Evolutionary conservation across 2,888 invertebrate genomes (phyloP), one percentile per base, ranked within the genome.

Genomic region (Hofmannophila pseudospretella): DNA sequence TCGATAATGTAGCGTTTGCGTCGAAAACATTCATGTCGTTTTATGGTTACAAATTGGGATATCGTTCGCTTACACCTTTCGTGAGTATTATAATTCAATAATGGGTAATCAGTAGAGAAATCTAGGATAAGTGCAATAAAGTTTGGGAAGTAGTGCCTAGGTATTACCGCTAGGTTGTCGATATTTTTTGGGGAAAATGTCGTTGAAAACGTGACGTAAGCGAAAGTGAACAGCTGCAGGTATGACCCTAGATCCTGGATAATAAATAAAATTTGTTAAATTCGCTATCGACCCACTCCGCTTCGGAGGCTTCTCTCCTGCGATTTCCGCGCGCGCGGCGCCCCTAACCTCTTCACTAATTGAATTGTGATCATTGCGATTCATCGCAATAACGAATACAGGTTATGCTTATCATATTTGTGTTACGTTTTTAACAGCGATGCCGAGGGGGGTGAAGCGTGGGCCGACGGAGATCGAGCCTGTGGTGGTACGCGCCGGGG

Each of bases 361-460:
- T 78, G 49, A 79, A 82, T 84, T 85, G 74, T 71, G 61, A 71
- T 67, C 64, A 67, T 70, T 71, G 67, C 39, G 55, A 58, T 54
- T 54, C 37, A 39, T 59, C 44, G 49, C 44, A 46, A 39, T 48
- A 39, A 45, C 51, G 48, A 53, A 55, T 51, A 49, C 34, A 42
- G 43, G 39, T 39, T 31, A 33, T 57, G 43, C 38, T 45, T 39
- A 40, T 39, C 35, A 42, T 39, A 43, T 51, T 47, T 49, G 33
- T 49, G 49, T 41, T 44, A 54, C 59, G 54, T 44, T 53, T 43
- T 59, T 57, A 56, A 58, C 63, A 86, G 85, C 80, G 82, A 90
- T 90, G 90, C 89, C 89, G 82, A 88, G 90, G 73, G 88, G 88
- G 78, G 86, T 85, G 76, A 87, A 88, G 81, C 85, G 86, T 77